These are phyloP conservation scores for Zaprionus vittiger DNA, from an alignment of 1,140 invertebrate genomes.

Conservation along the genomic window DNA sequence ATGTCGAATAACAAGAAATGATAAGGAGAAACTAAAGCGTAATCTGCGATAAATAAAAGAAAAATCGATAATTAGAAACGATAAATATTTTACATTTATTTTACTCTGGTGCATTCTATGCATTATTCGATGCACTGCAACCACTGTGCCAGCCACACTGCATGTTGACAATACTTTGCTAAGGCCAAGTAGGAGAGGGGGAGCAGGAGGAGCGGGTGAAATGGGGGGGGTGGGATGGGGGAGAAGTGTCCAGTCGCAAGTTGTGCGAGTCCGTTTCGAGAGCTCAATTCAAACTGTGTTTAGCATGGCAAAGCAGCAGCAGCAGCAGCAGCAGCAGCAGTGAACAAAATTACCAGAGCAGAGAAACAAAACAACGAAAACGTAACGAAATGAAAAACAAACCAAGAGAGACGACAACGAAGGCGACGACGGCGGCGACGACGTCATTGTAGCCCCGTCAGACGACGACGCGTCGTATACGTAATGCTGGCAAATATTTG, in stretches of 20 bases:
- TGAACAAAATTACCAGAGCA: conserved; percentile 3
- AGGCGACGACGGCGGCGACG: background rate
- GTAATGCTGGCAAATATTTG: conserved; percentile 59
- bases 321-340: background rate
- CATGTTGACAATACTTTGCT: background rate
- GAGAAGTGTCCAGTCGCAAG: conserved; percentile 9
- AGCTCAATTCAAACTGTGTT: conserved; percentile 61
- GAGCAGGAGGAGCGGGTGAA: background rate
- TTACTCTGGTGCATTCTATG: too few species aligned
- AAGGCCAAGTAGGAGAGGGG: background rate
- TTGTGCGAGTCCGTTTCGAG: conserved; percentile 33
- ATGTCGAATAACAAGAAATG: background rate
- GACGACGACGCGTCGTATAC: conserved; percentile 62
- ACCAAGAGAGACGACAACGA: conserved; percentile 4
- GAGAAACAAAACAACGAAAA: background rate
- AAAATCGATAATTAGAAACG: background rate
- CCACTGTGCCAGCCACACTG: background rate
- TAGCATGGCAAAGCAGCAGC: conserved; percentile 47
- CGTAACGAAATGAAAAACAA: background rate
- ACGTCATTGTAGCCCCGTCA: conserved; percentile 38
- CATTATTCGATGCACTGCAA: background rate
- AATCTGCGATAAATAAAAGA: background rate
- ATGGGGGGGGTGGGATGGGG: background rate
- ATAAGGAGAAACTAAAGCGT: too few species aligned
- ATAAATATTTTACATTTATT: background rate